These are phyloP conservation scores for Conus canariensis DNA, from an alignment of 2,888 invertebrate genomes.

Conservation along the genomic window DNA sequence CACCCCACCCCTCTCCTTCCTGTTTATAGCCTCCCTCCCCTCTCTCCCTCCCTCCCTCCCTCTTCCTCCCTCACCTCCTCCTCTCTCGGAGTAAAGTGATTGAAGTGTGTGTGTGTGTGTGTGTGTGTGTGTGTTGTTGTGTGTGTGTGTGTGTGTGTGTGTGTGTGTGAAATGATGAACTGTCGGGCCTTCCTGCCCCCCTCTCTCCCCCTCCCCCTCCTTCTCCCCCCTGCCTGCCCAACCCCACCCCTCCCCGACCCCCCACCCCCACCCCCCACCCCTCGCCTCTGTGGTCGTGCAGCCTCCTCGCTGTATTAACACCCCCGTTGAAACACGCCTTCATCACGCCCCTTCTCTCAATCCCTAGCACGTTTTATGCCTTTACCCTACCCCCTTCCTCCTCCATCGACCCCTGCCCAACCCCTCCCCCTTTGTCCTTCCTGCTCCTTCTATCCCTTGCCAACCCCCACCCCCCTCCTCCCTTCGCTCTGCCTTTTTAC, in stretches of 20 bases:
- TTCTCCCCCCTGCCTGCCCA: no score
- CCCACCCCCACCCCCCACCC: no score
- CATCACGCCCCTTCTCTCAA: no score
- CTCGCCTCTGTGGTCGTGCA: no score
- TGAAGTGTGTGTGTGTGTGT: background rate
- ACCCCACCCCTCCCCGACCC: no score
- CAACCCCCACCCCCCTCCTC: no score
- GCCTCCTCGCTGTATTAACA: no score
- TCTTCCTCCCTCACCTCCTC: background rate
- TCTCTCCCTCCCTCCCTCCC: background rate
- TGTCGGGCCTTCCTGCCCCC: no score
- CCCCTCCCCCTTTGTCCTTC: background rate
- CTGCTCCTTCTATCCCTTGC: background rate
- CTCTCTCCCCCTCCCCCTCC: no score
- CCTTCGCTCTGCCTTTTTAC: no score
- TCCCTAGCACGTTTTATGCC: background rate
- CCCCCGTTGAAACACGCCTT: no score
- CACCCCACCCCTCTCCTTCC: background rate
- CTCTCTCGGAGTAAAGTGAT: background rate
- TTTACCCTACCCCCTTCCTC: background rate
- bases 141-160: conserved; percentile 3
- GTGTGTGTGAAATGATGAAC: background rate
- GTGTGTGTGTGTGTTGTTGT: background rate
- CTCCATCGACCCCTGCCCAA: background rate
- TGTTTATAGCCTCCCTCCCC: no score